A percentile compares a stretch with the other conserved stretches of the same genome.
phyloP scores from a whole-genome alignment of 2,888 invertebrate genomes.

The Sinotaia quadrata region DNA sequence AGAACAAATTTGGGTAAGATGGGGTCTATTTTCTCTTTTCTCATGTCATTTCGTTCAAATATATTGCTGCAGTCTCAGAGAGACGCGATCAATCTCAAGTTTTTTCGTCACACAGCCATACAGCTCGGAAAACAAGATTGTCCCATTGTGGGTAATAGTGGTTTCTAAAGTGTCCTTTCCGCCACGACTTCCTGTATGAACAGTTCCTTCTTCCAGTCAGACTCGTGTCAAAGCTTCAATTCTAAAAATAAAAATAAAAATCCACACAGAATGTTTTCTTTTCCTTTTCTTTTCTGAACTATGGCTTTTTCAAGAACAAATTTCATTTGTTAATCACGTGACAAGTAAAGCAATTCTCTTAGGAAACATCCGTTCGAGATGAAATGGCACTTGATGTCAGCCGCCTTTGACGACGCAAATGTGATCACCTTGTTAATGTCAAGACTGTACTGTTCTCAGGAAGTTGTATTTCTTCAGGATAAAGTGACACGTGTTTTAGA shows the following conservation, averaged over 20 bases:
- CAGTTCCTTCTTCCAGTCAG: background rate
- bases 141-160: conserved; percentile 13
- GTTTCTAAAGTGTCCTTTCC: conserved; percentile 18
- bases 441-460: no score
- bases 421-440: no score
- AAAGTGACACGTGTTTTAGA: no score
- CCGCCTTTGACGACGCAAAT: no score
- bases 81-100: conserved; percentile 20
- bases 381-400: no score
- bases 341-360: no score
- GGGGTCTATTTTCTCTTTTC: conserved; percentile 22
- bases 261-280: background rate
- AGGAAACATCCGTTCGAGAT: no score
- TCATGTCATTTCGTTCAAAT: conserved; percentile 15
- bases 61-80: conserved; percentile 26
- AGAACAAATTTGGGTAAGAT: conserved; percentile 28
- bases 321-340: no score
- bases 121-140: conserved; percentile 2
- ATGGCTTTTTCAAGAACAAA: no score
- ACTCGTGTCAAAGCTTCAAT: no score
- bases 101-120: background rate
- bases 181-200: conserved; percentile 17
- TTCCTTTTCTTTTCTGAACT: background rate
- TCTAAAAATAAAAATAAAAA: no score
- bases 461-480: no score